Evolutionary conservation across 30 jellyfish, hydroid and myxozoan species (phyloP), one percentile per base, ranked within the genome.

Genomic region (Nemopilema nomurai): DNA sequence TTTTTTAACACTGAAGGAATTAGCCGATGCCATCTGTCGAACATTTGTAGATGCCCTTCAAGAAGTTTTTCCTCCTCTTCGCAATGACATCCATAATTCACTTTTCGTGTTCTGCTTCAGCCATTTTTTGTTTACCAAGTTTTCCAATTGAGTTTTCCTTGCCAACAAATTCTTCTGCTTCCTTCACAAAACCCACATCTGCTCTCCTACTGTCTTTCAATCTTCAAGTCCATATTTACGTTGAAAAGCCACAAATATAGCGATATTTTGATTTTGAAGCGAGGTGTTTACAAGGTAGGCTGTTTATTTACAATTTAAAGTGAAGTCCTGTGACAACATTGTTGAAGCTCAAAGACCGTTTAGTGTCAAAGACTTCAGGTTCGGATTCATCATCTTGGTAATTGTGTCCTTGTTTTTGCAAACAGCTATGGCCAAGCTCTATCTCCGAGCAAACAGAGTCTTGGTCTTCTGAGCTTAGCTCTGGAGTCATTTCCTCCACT

Each of bases 311-410:
- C 31, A 71, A 29, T 41, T 51, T 69, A 31, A 69, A 82, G 16
- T 68, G 69, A 49, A 82, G 81, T 50, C 80, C 85, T 26, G 91
- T 69, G 62, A 82, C 84, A 19, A 82, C 91, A 22, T 71, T 82
- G 82, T 71, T 84, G 51, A 82, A 82, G 41, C 91, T 67, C 32
- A 74, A 62, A n/a, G 49, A 49, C 24, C 52, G 77, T 67, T 67
- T 26, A 7, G 17, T 67, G 22, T 26, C 77, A 63, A 63, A n/a
- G 18, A 63, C 29, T 63, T 63, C 18, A 1, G 26, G 7, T 24
- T 63, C 26, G 18, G 26, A 6, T 63, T 63, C 26, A 1, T n/a
- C 72, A 63, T 63, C 29, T 24, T 19, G 16, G 72, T 63, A 24
- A 18, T 63, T 18, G 4, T 41, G 57, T 41, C 57, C 57, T 41